These are phyloP conservation scores for Chaetophractus vellerosus DNA, from an alignment of 2,797 vertebrate species.

Conservation along the genomic window DNA sequence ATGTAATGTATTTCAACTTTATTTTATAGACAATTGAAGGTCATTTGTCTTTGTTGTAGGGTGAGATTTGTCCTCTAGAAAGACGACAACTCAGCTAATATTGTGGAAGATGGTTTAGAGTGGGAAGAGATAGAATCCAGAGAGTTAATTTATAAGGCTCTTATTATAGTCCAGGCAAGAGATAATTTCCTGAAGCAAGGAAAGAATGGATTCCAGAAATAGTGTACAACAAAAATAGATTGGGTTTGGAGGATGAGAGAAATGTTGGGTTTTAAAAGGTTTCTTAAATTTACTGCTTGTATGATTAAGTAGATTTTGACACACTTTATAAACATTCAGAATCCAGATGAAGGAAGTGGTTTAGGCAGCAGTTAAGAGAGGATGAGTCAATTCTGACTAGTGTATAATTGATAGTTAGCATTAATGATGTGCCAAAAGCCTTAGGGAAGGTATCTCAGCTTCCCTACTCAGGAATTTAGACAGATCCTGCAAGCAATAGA, in stretches of 20 bases:
- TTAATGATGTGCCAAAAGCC: background rate
- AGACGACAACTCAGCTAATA: background rate
- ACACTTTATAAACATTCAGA: background rate
- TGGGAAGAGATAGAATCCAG: background rate
- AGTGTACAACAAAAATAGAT: background rate
- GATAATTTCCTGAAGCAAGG: background rate
- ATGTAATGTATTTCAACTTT: background rate
- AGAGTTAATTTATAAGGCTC: background rate
- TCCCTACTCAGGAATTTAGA: background rate
- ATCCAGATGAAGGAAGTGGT: background rate
- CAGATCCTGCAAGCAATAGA: background rate
- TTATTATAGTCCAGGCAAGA: background rate
- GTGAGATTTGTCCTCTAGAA: background rate
- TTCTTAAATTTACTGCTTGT: background rate
- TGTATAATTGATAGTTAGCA: background rate
- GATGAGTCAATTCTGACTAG: background rate
- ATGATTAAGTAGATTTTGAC: background rate
- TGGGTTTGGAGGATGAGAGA: background rate
- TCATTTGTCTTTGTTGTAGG: background rate
- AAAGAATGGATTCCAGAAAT: background rate
- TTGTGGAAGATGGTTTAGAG: background rate
- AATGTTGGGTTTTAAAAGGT: background rate
- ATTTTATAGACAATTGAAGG: background rate
- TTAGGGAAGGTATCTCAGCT: background rate
- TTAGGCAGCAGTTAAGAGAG: background rate